Conservation (phyloP, 2,888 invertebrate genomes). For the Yponomeuta plumbellus region DNA sequence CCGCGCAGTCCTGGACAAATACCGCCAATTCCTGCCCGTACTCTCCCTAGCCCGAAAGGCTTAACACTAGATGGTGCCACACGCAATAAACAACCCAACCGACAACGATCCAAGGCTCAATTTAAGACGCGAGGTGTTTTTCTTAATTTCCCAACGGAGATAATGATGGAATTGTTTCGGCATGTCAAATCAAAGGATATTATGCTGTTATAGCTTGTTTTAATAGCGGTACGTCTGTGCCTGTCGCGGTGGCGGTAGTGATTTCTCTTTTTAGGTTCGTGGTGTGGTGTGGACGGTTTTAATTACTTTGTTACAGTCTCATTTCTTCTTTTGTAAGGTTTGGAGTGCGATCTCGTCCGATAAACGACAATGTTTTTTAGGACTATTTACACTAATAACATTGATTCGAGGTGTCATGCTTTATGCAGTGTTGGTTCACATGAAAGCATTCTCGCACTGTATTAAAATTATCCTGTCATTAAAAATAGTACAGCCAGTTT, state of each 20-base stretch:
- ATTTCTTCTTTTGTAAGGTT: no score
- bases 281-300: conserved; percentile 15
- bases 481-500: no score
- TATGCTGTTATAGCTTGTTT: conserved; percentile 75
- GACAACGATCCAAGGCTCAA: neutral
- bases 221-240: conserved; percentile 63
- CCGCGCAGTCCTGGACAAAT: conserved; percentile 66
- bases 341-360: no score
- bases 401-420: no score
- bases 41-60: conserved; percentile 47
- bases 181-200: conserved; percentile 76
- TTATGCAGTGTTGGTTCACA: no score
- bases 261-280: conserved; percentile 47
- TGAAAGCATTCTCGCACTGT: no score
- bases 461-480: no score
- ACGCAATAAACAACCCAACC: neutral
- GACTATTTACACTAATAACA: no score
- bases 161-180: conserved; percentile 77
- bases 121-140: conserved; percentile 23
- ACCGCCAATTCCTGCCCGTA: conserved; percentile 71
- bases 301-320: neutral
- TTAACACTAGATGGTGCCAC: conserved; percentile 35
- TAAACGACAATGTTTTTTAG: no score
- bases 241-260: conserved; percentile 49
- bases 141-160: conserved; percentile 60